These are phyloP conservation scores for Bradysia coprophila DNA, from an alignment of 1,140 invertebrate species.

Conservation along the genomic window DNA sequence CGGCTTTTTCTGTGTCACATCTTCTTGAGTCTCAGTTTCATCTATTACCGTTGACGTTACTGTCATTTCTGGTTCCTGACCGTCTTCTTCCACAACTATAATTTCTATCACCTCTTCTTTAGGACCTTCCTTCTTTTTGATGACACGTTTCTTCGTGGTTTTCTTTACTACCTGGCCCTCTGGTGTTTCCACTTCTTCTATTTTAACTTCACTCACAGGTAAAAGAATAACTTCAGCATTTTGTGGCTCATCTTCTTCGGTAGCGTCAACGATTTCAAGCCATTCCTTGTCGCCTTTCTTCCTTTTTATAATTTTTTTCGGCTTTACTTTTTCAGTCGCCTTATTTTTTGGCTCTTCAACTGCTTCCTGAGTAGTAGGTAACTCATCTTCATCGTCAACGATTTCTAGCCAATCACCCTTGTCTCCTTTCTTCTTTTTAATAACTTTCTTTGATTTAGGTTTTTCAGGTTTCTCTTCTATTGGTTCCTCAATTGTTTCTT, in stretches of 20 bases:
- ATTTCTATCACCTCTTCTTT: slow-evolving; percentile 1
- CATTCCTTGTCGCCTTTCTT: too few relatives aligned
- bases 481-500: background rate
- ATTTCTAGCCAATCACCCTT: too few relatives aligned
- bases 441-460: background rate
- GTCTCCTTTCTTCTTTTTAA: background rate
- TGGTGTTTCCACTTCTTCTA: background rate
- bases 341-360: too few relatives aligned
- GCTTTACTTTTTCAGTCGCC: too few relatives aligned
- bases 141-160: slow-evolving; percentile 17
- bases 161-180: slow-evolving; percentile 12
- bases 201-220: too few relatives aligned
- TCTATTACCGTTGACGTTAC: background rate
- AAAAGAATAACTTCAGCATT: too few relatives aligned
- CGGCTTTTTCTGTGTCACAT: slow-evolving; percentile 10
- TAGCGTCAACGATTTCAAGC: too few relatives aligned
- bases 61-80: background rate
- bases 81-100: background rate
- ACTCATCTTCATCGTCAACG: too few relatives aligned
- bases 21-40: background rate
- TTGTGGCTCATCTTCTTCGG: too few relatives aligned
- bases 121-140: slow-evolving; percentile 13
- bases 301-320: too few relatives aligned
- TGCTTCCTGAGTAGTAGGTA: too few relatives aligned
- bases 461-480: background rate